Evolutionary conservation across 2,797 vertebrate species (phyloP).

Genomic region (Gobio occitaniae): DNA sequence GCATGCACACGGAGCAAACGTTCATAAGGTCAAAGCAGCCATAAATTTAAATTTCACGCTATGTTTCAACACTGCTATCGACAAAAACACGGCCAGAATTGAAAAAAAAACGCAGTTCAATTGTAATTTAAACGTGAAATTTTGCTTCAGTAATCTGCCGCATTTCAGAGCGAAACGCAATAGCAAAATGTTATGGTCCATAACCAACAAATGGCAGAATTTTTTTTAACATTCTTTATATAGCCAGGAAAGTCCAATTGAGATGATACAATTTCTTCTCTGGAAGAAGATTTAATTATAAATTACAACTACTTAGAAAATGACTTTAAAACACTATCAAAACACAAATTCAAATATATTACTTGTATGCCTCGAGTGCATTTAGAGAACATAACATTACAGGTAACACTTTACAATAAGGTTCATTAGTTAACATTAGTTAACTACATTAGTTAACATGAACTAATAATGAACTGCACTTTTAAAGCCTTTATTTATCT

Average conservation of each 20-base stretch:
- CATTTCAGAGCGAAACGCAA: neutral
- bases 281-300: too few relatives aligned
- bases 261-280: neutral
- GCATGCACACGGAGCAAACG: constrained; percentile 60
- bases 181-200: neutral
- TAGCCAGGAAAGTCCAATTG: neutral
- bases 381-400: neutral
- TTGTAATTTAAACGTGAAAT: constrained; percentile 6
- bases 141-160: neutral
- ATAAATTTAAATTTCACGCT: neutral
- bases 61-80: neutral
- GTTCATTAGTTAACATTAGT: too few relatives aligned
- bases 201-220: neutral
- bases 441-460: too few relatives aligned
- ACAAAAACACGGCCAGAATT: neutral
- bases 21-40: constrained; percentile 43
- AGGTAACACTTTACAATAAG: too few relatives aligned
- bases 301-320: too few relatives aligned
- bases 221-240: neutral
- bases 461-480: too few relatives aligned
- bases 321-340: too few relatives aligned
- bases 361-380: neutral
- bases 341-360: neutral
- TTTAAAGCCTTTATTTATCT: too few relatives aligned
- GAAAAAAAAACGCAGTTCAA: neutral